A percentile compares a stretch with the other conserved stretches of the same genome.
phyloP scores from a whole-genome alignment of 2,113 vertebrate genomes.

The Nibea coibor region DNA sequence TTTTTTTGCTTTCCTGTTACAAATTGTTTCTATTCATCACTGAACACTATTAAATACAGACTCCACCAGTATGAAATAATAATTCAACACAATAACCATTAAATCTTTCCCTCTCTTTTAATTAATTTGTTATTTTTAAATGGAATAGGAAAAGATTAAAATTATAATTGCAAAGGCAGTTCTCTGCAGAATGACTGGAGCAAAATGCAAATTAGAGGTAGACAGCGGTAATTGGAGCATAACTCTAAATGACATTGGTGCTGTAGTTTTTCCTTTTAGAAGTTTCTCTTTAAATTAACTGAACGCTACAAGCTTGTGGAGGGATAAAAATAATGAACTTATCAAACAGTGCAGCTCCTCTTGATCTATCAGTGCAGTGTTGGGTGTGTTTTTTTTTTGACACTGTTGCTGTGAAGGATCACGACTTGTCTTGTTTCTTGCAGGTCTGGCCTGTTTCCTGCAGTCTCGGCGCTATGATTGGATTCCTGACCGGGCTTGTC shows the following conservation, averaged over 20 bases:
- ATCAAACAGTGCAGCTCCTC: background rate
- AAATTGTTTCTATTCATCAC: slow-evolving; percentile 9
- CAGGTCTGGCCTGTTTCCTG: slow-evolving; percentile 99
- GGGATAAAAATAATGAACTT: background rate
- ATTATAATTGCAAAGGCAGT: slow-evolving; percentile 23
- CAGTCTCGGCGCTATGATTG: slow-evolving; percentile 92
- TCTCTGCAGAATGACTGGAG: slow-evolving; percentile 17
- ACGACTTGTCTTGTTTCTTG: slow-evolving; percentile 19
- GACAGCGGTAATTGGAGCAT: slow-evolving; percentile 25
- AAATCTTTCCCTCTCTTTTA: background rate
- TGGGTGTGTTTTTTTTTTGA: background rate
- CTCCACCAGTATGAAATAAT: background rate
- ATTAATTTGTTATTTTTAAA: slow-evolving; percentile 4
- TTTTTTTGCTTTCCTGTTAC: background rate
- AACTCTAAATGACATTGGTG: slow-evolving; percentile 17
- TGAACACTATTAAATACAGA: background rate
- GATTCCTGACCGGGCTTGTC: slow-evolving; percentile 90
- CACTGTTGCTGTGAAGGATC: background rate
- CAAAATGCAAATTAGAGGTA: slow-evolving; percentile 24
- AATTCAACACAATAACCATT: background rate
- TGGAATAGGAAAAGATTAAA: slow-evolving; percentile 31
- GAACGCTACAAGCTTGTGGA: background rate
- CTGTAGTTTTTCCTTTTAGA: background rate
- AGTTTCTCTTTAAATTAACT: slow-evolving; percentile 5
- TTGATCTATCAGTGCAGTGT: background rate